A percentile compares a stretch with the other conserved stretches of the same genome.
Conservation (phyloP, 2,113 vertebrate species). For the Elachura formosa region DNA sequence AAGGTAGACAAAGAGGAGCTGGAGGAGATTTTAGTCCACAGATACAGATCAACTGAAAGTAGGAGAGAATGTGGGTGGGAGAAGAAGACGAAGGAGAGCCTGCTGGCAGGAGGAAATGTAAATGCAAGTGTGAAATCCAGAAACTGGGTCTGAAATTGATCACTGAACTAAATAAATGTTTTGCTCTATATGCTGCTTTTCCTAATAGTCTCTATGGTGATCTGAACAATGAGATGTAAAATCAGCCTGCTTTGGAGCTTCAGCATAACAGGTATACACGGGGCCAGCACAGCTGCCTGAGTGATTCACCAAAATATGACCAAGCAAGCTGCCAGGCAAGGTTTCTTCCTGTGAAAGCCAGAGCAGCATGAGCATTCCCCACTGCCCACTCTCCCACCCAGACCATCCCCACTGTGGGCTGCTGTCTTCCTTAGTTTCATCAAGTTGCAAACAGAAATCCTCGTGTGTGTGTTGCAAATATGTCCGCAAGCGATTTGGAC, state of each 20-base stretch:
- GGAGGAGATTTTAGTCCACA: not conserved
- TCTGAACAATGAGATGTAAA: not conserved
- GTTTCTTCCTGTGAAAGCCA: not conserved
- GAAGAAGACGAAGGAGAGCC: not conserved
- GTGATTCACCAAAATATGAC: not conserved
- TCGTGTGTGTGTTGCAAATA: not conserved
- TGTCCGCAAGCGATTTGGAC: slow-evolving; percentile 21
- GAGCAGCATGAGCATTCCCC: not conserved
- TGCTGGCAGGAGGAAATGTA: not conserved
- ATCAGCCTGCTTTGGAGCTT: not conserved
- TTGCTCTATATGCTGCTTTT: not conserved
- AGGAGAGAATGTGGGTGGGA: not conserved
- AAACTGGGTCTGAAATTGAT: not conserved
- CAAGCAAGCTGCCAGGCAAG: not conserved
- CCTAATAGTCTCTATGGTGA: not conserved
- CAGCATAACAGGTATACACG: not conserved
- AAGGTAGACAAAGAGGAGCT: not conserved
- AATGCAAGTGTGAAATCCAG: not conserved
- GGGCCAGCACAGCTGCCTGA: not conserved
- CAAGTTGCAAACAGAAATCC: not conserved
- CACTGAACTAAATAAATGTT: not conserved
- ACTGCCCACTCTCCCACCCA: not conserved
- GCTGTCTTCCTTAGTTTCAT: not conserved
- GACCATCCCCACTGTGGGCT: not conserved
- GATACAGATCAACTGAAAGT: not conserved